Evolutionary conservation across 2,113 vertebrate genomes (phyloP).

Genomic region (Megaceryle torquata): DNA sequence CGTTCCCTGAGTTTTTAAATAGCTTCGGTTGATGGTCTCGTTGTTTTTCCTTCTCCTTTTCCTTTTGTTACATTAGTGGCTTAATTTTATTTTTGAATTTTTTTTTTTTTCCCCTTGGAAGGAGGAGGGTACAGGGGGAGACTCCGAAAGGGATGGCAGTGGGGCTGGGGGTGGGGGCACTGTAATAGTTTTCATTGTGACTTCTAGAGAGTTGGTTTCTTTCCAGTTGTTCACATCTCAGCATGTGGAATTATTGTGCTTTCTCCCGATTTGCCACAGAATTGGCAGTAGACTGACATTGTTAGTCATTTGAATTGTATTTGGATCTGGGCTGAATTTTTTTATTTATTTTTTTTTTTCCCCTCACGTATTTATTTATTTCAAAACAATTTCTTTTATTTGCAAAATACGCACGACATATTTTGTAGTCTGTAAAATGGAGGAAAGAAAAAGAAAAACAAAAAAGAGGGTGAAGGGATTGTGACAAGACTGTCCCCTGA

Average conservation of each 20-base stretch:
- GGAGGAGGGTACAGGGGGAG: background rate
- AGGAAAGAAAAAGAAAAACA: background rate
- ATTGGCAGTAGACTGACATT: slow-evolving; percentile 26
- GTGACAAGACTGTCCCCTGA: background rate
- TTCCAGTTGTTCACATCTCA: slow-evolving; percentile 67
- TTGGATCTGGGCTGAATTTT: background rate
- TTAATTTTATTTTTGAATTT: background rate
- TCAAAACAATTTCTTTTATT: background rate
- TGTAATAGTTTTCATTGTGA: slow-evolving; percentile 52
- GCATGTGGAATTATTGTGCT: slow-evolving; percentile 36
- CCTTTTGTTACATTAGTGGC: slow-evolving; percentile 16
- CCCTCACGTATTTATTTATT: background rate
- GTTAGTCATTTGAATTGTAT: slow-evolving; percentile 36
- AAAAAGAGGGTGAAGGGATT: background rate
- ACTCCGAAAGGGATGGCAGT: background rate
- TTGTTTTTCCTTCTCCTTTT: background rate
- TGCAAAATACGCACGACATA: background rate
- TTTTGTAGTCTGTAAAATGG: slow-evolving; percentile 22
- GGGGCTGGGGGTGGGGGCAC: slow-evolving; percentile 29
- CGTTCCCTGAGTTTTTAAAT: slow-evolving; percentile 16
- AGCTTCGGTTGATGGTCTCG: background rate
- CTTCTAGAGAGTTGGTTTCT: slow-evolving; percentile 55
- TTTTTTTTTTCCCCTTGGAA: background rate
- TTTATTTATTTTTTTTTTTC: no score
- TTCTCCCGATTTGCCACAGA: slow-evolving; percentile 48